Percentiles rank a stretch among this genome's conserved stretches.
Conservation (phyloP, 2,797 vertebrate species). For the Erpetoichthys calabaricus region DNA sequence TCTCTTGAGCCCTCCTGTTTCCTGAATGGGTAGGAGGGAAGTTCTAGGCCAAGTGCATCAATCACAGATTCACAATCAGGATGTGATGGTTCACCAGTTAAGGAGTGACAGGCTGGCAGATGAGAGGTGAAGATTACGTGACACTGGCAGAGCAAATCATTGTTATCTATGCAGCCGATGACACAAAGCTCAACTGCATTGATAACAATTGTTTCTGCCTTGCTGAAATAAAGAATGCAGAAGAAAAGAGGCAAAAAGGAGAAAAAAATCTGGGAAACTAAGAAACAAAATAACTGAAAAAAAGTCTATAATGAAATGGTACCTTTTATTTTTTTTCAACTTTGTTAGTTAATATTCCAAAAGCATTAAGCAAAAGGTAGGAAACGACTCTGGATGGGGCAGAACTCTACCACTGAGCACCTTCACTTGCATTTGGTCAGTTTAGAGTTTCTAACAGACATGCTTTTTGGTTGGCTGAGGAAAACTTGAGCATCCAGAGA, state of each 20-base stretch:
- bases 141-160: conserved; percentile 34
- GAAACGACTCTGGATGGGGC: too few species aligned
- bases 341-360: too few species aligned
- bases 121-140: conserved; percentile 47
- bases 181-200: conserved; percentile 14
- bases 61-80: conserved; percentile 65
- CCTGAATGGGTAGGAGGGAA: conserved; percentile 55
- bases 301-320: neutral
- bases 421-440: too few species aligned
- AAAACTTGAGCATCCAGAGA: too few species aligned
- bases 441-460: too few species aligned
- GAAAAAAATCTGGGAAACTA: conserved; percentile 19
- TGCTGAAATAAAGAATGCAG: conserved; percentile 35
- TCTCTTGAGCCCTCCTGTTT: conserved; percentile 77
- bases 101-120: conserved; percentile 56
- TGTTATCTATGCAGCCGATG: conserved; percentile 34
- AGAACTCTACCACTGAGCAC: too few species aligned
- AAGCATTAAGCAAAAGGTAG: too few species aligned
- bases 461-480: too few species aligned
- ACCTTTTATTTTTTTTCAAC: too few species aligned
- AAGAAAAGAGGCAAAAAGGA: conserved; percentile 19
- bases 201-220: conserved; percentile 25
- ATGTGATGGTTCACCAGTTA: conserved; percentile 53
- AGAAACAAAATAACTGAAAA: conserved; percentile 4
- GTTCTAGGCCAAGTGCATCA: conserved; percentile 73